phyloP scores from a whole-genome alignment of 2,888 invertebrate genomes.

The Sinodicranocentrus sp. region DNA sequence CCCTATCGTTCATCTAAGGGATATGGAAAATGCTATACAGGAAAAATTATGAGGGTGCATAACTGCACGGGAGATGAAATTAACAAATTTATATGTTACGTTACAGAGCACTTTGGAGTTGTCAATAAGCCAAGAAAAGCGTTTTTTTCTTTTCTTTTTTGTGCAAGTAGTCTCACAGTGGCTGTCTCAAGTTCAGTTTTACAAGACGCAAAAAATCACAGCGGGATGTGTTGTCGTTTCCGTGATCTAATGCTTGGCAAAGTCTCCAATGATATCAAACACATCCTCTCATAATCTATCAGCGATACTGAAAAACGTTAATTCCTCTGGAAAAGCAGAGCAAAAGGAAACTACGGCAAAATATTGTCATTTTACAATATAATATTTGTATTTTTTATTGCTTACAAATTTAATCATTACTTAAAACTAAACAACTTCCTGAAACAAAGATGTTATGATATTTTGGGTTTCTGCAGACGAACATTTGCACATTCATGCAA shows the following conservation, averaged over 20 bases:
- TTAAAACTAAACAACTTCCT: too few species aligned
- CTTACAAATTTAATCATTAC: too few species aligned
- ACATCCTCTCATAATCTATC: slow-evolving; percentile 4
- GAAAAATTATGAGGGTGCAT: too few species aligned
- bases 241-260: neutral
- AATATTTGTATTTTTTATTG: too few species aligned
- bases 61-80: slow-evolving; percentile 16
- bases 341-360: too few species aligned
- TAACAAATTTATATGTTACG: neutral
- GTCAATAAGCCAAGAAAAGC: slow-evolving; percentile 25
- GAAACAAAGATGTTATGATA: too few species aligned
- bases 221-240: neutral
- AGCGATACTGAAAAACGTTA: neutral
- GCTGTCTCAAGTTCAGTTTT: slow-evolving; percentile 37
- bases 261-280: slow-evolving; percentile 1
- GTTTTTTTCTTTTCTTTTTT: slow-evolving; percentile 6
- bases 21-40: too few species aligned
- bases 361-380: too few species aligned
- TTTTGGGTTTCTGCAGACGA: too few species aligned
- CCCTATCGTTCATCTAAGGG: too few species aligned
- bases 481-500: too few species aligned
- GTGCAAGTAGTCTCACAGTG: neutral
- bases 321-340: too few species aligned
- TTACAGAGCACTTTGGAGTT: neutral
- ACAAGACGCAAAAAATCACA: slow-evolving; percentile 16